Base-by-base conservation (phyloP, 2,888 invertebrate species). In the Hyppa rectilinea region DNA sequence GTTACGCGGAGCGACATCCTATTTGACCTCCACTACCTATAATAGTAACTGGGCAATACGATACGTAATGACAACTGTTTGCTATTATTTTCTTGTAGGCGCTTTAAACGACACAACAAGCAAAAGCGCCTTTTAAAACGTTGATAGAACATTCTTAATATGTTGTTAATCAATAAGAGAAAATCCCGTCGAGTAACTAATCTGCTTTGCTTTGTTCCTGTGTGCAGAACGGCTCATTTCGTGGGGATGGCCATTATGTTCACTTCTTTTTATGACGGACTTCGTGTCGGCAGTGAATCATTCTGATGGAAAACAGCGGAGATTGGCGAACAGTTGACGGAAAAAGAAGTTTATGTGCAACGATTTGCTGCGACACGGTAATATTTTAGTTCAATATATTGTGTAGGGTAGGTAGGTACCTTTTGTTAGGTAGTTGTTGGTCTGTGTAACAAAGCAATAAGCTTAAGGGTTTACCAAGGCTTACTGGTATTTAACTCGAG, bases 251-350 rank as follows among this genome's bases (percentile, higher is more conserved):
- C 31, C 12, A 59, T 52, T 63, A 63, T 59, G 45, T 59, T 58
- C 38, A 10, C 20, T 67, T 64, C 53, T 74, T 77, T 82, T 81
- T 77, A 47, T 68, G 26, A 31, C 64, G 60, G 36, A 20, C 36
- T n/a, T n/a, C n/a, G n/a, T n/a, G 45, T 10, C 14, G 31, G 59
- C 23, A 50, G 63, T 53, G 61, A 83, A 49, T 73, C 65, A 66
- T 68, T 59, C 52, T 66, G 60, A 67, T 71, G 77, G 81, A 71
- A 78, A 66, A 66, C 49, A 55, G 59, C 52, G 59, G 68, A 73
- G 55, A 71, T 84, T 61, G 58, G 64, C 47, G 40, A 60, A 67
- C 49, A 65, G 64, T 67, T 72, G 49, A 50, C 23, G 53, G 74
- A 38, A 64, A 71, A 75, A 71, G 26, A 55, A 66, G 34, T 47